Evolutionary conservation across 1,140 invertebrate genomes (phyloP), one percentile per base, ranked within the genome.

Genomic region (Brachionus rubens): DNA sequence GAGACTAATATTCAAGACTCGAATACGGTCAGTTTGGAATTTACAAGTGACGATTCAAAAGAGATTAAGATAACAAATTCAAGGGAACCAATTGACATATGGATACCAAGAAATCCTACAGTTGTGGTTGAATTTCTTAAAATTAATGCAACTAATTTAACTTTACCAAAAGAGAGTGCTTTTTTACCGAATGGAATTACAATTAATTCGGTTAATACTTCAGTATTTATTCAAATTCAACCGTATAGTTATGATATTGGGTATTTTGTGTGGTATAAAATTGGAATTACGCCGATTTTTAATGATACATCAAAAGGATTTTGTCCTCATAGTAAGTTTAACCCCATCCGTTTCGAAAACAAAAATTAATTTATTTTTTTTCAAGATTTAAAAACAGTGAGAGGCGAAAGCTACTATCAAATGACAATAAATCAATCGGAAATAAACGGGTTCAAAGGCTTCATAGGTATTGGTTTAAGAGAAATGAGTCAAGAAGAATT

Each of bases 1-100:
- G 68, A 72, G 33, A 72, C 68, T 1, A 50, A 72, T 5, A 72
- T 72, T 72, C 10, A 54, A 50, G 46, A 50, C 46, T 72, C 68
- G 24, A 72, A 72, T 16, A 72, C 50, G 24, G 46, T 72, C 10
- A 36, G 50, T 33, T 46, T 76, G 19, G 40, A 43, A 14, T 46
- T 76, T 36, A 28, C 40, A 4, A 50, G 56, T n/a, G 50, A 76
- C 9, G 56, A 76, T 14, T 41, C 36, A 1, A 56, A 56, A 16
- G 33, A 2, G 7, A 56, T 76, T 36, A 36, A 36, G 9, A 19
- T 76, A 30, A 54, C 19, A n/a, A 21, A 76, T 9, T 56, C 72
- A 1, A 56, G 33, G 26, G 30, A 41, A 28, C 48, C 30, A 21
- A 76, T 76, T 28, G 48, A 54, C 56, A 21, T 76, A 16, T 56